Evolutionary conservation across 2,113 vertebrate genomes (phyloP), one percentile per base, ranked within the genome.

Genomic region (Prinia subflava): DNA sequence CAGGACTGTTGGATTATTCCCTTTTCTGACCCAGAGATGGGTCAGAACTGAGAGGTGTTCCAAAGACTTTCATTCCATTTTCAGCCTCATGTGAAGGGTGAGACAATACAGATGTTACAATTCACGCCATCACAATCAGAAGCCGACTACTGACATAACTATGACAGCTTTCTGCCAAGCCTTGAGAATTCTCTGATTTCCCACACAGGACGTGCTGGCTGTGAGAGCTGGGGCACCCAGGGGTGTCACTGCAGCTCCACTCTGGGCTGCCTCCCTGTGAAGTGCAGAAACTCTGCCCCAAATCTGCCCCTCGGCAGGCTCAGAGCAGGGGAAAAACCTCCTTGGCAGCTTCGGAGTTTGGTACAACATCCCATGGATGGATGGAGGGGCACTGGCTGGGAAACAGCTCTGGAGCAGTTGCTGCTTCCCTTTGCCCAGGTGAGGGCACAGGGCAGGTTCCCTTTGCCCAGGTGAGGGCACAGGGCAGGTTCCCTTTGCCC

Each of bases 341-440:
- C 0, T 19, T 33, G 49, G 39, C 9, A 65, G 2, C 44, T 10
- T 33, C 50, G 18, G 11, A 3, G 11, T 11, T 27, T 46, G 74
- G 59, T 28, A 42, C 35, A 22, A 15, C 1, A 2, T 31, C 69
- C 23, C 37, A 35, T 47, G 59, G 39, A 39, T 39, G 39, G 39
- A 39, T 39, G 39, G 39, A 39, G 39, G 39, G 65, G 19, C 68
- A 27, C 8, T 0, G 2, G 11, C n/a, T 16, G 31, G n/a, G 42
- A 41, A 59, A 10, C 12, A 55, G 24, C 8, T 28, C 25, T 19
- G 44, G 44, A 15, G 24, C 75, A 85, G 22, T 14, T 44, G 7
- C 39, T 18, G 22, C 3, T 46, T 69, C 69, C 44, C 56, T 60
- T 25, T 55, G 55, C 79, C 1, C 0, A 8, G n/a, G 47, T n/a